These are phyloP conservation scores for Myrmophylax atrothorax DNA, from an alignment of 2,113 vertebrate species.

Conservation along the genomic window DNA sequence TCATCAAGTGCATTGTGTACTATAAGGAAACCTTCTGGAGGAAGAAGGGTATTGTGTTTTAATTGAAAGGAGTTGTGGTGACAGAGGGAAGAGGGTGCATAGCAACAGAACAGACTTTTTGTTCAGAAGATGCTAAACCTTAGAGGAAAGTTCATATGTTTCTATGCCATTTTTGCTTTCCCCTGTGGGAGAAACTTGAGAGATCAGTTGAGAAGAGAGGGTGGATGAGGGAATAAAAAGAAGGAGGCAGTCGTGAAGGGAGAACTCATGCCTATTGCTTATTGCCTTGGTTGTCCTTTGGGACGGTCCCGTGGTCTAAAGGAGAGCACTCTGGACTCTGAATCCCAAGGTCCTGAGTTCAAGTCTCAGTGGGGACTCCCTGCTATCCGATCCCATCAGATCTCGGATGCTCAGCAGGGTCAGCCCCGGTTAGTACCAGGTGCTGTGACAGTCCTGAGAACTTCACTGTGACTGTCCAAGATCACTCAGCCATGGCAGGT, in stretches of 20 bases:
- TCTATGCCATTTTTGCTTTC: background rate
- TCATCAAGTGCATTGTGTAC: constrained; percentile 98
- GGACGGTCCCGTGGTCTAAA: too few species aligned
- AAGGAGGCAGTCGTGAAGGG: background rate
- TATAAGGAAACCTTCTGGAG: constrained; percentile 96
- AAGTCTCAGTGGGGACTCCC: too few species aligned
- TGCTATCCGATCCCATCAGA: too few species aligned
- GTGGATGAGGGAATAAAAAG: background rate
- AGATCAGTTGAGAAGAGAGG: background rate
- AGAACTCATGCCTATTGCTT: background rate
- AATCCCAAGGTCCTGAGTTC: too few species aligned
- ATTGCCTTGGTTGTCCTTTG: background rate
- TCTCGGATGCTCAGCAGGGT: too few species aligned
- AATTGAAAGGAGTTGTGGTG: background rate
- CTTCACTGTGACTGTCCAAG: too few species aligned
- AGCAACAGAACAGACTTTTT: background rate
- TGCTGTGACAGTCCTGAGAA: too few species aligned
- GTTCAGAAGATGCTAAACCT: background rate
- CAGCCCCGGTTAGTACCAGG: too few species aligned
- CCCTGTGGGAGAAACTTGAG: background rate
- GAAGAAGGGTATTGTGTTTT: constrained; percentile 83
- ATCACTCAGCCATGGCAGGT: too few species aligned
- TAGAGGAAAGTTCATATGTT: background rate
- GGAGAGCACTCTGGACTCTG: too few species aligned
- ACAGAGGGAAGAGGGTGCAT: background rate